Conservation (phyloP, 2,797 vertebrate genomes). For the Gila robusta region DNA sequence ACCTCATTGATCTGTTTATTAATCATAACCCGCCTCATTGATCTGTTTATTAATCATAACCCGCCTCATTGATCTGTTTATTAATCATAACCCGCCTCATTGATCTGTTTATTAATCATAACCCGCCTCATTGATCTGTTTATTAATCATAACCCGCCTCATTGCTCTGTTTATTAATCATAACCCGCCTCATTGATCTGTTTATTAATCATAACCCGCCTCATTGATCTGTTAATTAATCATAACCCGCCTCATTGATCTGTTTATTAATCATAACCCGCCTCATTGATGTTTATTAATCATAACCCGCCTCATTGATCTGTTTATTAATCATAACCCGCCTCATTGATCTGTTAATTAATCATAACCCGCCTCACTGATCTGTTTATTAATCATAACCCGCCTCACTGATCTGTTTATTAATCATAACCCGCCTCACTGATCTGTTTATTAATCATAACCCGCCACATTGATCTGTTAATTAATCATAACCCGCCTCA, state of each 20-base stretch:
- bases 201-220: slow-evolving; percentile 69
- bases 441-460: slow-evolving; percentile 72
- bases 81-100: slow-evolving; percentile 80
- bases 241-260: slow-evolving; percentile 87
- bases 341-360: no score
- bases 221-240: slow-evolving; percentile 84
- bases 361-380: no score
- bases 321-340: no score
- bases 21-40: slow-evolving; percentile 83
- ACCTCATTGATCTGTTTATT: slow-evolving; percentile 89
- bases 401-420: slow-evolving; percentile 93
- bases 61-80: slow-evolving; percentile 89
- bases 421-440: slow-evolving; percentile 88
- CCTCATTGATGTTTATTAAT: no score
- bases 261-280: slow-evolving; percentile 58
- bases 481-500: slow-evolving; percentile 77
- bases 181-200: slow-evolving; percentile 89
- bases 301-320: no score
- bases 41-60: slow-evolving; percentile 72
- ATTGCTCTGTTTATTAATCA: slow-evolving; percentile 79
- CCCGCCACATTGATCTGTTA: slow-evolving; percentile 89
- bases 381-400: not conserved
- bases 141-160: slow-evolving; percentile 77
- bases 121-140: slow-evolving; percentile 89
- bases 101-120: slow-evolving; percentile 76